Evolutionary conservation across 2,888 invertebrate species (phyloP).

Genomic region (Dysmachus trigonus): DNA sequence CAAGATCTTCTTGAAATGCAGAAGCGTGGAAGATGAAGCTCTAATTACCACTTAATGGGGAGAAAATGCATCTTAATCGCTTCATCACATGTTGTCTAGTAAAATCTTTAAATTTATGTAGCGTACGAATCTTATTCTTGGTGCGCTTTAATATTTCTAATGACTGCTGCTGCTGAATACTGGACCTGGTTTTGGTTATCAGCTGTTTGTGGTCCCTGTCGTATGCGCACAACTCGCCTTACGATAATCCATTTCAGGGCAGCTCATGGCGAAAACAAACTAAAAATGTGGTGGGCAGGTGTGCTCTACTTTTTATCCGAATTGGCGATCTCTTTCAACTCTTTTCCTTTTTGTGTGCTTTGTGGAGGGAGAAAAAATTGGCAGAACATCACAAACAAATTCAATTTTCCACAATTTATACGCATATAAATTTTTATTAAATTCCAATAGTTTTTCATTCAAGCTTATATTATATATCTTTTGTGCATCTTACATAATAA

Average conservation of each 20-base stretch:
- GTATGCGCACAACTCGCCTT: not conserved
- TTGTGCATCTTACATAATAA: no score
- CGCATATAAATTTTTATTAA: no score
- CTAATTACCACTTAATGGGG: slow-evolving; percentile 11
- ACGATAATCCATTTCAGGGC: not conserved
- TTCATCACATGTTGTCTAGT: not conserved
- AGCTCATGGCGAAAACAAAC: slow-evolving; percentile 37
- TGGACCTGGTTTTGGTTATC: not conserved
- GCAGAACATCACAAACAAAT: no score
- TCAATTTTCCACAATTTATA: no score
- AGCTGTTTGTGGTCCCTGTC: not conserved
- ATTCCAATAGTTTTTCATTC: no score
- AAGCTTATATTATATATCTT: no score
- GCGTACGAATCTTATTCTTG: not conserved
- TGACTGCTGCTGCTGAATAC: not conserved
- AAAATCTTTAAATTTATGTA: not conserved
- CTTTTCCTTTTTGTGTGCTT: slow-evolving; percentile 23
- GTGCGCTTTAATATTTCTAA: not conserved
- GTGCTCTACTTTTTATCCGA: slow-evolving; percentile 50
- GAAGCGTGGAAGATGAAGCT: slow-evolving; percentile 38
- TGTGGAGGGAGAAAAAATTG: not conserved
- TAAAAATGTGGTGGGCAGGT: slow-evolving; percentile 47
- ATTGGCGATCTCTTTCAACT: slow-evolving; percentile 42
- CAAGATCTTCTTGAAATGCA: slow-evolving; percentile 44
- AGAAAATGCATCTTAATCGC: slow-evolving; percentile 4